Conservation (phyloP, 2,113 vertebrate species). For the Scomber colias region DNA sequence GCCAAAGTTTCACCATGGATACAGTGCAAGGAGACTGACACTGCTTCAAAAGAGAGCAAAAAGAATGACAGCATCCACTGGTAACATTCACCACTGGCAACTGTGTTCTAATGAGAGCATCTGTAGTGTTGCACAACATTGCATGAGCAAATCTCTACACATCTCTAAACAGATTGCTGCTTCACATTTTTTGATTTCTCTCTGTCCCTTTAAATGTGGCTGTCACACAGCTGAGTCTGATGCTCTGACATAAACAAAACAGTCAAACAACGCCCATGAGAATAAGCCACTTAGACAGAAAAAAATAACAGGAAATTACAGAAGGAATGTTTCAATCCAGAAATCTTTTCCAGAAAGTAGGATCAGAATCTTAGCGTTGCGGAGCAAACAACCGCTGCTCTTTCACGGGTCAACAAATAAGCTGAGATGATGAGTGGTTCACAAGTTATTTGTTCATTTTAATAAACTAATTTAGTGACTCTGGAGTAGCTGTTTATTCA, state of each 20-base stretch:
- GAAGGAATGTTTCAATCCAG: constrained; percentile 64
- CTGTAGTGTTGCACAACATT: constrained; percentile 24
- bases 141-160: not conserved
- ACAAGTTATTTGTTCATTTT: not conserved
- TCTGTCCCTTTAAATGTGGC: constrained; percentile 55
- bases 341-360: constrained; percentile 50
- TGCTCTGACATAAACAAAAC: constrained; percentile 65
- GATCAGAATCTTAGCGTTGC: constrained; percentile 19
- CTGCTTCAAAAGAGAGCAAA: constrained; percentile 25
- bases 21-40: constrained; percentile 41
- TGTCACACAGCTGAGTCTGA: constrained; percentile 47
- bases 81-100: not conserved
- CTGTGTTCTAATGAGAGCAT: constrained; percentile 3
- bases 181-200: not conserved
- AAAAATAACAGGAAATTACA: constrained; percentile 75
- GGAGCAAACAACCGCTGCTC: constrained; percentile 6
- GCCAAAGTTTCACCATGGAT: constrained; percentile 49
- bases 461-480: not conserved
- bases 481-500: not conserved
- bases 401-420: constrained; percentile 3
- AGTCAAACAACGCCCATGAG: constrained; percentile 66
- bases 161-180: constrained; percentile 21
- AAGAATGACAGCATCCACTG: constrained; percentile 24
- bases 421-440: not conserved
- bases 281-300: constrained; percentile 66